Evolutionary conservation across 2,797 vertebrate species (phyloP).

Genomic region (Tenualosa thibaudeaui): DNA sequence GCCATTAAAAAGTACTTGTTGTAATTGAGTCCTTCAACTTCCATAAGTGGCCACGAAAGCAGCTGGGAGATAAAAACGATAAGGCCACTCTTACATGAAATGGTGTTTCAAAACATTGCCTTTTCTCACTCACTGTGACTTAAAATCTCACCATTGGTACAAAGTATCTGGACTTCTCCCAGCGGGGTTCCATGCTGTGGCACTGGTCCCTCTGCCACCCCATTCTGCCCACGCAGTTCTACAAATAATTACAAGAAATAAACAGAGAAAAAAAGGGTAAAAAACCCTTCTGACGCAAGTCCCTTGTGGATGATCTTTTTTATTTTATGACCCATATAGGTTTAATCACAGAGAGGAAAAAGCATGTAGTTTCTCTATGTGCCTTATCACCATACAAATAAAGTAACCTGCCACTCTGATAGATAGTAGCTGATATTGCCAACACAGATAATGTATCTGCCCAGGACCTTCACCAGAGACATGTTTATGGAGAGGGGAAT

Average conservation of each 20-base stretch:
- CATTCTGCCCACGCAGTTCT: neutral
- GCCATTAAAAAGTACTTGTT: constrained; percentile 37
- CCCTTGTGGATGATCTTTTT: neutral
- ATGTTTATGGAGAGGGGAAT: neutral
- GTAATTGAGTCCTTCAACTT: constrained; percentile 23
- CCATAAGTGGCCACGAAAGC: neutral
- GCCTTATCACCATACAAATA: neutral
- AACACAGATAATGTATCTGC: constrained; percentile 1
- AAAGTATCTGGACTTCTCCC: neutral
- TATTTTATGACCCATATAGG: neutral
- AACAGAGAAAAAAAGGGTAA: neutral
- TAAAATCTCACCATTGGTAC: neutral
- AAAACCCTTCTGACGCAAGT: neutral
- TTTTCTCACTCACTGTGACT: neutral
- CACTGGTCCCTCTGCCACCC: neutral
- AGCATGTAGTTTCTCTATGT: neutral
- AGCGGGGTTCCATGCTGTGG: neutral
- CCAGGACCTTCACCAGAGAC: neutral
- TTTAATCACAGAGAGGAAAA: neutral
- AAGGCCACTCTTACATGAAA: neutral
- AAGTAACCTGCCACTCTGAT: neutral
- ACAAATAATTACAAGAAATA: constrained; percentile 9
- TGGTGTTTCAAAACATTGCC: neutral
- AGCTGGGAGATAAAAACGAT: neutral
- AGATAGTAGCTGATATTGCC: neutral